Evolutionary conservation across 1,140 invertebrate genomes (phyloP).

Genomic region (Agrypnia vestita): DNA sequence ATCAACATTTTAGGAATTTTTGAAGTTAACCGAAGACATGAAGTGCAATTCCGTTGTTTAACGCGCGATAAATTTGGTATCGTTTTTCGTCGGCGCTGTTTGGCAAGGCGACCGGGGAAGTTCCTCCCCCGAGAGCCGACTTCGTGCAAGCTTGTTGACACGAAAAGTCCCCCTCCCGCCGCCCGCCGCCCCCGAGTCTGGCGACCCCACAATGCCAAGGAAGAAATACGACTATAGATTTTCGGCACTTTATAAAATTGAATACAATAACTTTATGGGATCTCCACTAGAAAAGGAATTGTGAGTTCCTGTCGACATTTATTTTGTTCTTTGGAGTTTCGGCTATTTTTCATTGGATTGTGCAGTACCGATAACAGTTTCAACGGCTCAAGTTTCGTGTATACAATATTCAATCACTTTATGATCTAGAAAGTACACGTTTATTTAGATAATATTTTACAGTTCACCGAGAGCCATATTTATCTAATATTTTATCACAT

Average conservation of each 20-base stretch:
- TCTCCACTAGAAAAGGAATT: constrained; percentile 17
- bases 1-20: too few species aligned
- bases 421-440: too few species aligned
- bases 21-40: too few species aligned
- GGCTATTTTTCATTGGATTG: neutral
- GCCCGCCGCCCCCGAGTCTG: neutral
- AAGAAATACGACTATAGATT: constrained; percentile 38
- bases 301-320: constrained; percentile 19
- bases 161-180: neutral
- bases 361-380: too few species aligned
- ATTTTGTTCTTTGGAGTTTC: neutral
- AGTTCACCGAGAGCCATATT: too few species aligned
- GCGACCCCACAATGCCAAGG: constrained; percentile 10
- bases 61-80: neutral
- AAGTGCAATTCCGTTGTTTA: neutral
- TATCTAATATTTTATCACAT: too few species aligned
- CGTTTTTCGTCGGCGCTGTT: neutral
- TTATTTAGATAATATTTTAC: too few species aligned
- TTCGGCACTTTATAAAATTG: constrained; percentile 40
- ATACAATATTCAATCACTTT: too few species aligned
- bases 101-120: neutral
- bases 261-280: constrained; percentile 39
- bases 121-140: neutral
- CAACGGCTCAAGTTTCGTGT: too few species aligned
- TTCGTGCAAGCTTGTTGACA: constrained; percentile 29